Evolutionary conservation across 1,140 invertebrate genomes (phyloP), one percentile per base, ranked within the genome.

Genomic region (Drosophila neocordata): DNA sequence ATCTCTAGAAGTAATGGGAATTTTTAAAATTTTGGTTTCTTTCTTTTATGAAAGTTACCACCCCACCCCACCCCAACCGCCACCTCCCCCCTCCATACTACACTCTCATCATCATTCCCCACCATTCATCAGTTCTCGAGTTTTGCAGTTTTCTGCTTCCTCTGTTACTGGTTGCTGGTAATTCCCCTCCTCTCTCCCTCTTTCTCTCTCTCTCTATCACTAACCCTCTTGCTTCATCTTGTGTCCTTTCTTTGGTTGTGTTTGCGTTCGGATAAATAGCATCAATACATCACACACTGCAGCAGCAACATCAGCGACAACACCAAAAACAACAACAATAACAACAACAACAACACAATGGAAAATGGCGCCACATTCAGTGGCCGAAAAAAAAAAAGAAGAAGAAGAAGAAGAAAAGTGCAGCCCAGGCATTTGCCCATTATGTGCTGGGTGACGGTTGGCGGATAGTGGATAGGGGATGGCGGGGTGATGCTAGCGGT

Each of bases 261-360:
- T 82, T 85, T 85, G 81, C 81, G 87, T 78, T 85, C 82, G 81
- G 87, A 85, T 85, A 85, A 87, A 85, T 83, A 85, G 83, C 82
- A 85, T 78, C 82, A 87, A 87, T 87, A 88, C 82, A 87, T 82
- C 82, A 87, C 83, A 87, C 68, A 81, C 68, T 66, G 71, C 75
- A 69, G 51, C 41, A 62, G 53, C 66, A 58, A 58, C 57, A 77
- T 65, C 58, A 70, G 65, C 58, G 62, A 52, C 65, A 65, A 37
- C 66, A 69, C 44, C 24, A 38, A 53, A n/a, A 52, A 55, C 68
- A 59, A 70, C 74, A 68, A 44, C 41, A 31, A 31, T 7, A 31
- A 31, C 27, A 44, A 51, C 56, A 62, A 38, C 64, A 58, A 66
- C 57, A 77, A 67, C 58, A 70, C 65, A 56, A 56, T 38, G 24